Evolutionary conservation across 2,888 invertebrate genomes (phyloP).

Genomic region (Hoplodrina blanda): DNA sequence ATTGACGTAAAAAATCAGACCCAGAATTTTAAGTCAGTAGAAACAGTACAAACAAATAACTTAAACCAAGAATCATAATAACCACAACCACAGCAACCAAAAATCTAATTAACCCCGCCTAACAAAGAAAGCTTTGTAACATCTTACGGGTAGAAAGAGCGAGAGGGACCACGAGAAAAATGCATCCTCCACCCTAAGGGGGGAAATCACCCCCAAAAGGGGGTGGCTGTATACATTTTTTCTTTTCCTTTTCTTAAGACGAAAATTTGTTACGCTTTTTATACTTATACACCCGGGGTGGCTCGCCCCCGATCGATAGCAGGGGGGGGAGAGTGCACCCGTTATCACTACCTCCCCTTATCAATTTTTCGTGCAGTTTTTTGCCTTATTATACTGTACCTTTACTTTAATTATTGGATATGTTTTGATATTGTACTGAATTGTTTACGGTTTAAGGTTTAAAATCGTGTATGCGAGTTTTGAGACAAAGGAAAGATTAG

Average conservation of each 20-base stretch:
- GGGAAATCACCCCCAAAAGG: conserved; percentile 68
- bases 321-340: conserved; percentile 72
- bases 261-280: conserved; percentile 91
- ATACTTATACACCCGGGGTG: conserved; percentile 86
- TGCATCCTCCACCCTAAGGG: conserved; percentile 75
- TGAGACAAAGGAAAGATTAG: conserved; percentile 30
- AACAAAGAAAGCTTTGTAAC: conserved; percentile 89
- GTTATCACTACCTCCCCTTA: conserved; percentile 86
- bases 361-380: conserved; percentile 89
- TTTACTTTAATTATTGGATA: conserved; percentile 78
- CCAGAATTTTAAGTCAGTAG: not conserved
- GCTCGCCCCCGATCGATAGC: conserved; percentile 84
- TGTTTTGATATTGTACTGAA: conserved; percentile 60
- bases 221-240: conserved; percentile 90
- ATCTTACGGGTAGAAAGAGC: conserved; percentile 85
- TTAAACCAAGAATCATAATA: conserved; percentile 56
- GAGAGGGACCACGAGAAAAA: conserved; percentile 86
- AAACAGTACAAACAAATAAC: conserved; percentile 1
- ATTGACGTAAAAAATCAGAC: not conserved
- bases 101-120: conserved; percentile 81
- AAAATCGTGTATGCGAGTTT: conserved; percentile 34
- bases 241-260: conserved; percentile 91
- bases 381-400: conserved; percentile 80
- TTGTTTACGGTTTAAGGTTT: conserved; percentile 47
- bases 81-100: conserved; percentile 57